These are phyloP conservation scores for Entomyzon cyanotis DNA, from an alignment of 2,113 vertebrate species.

Conservation along the genomic window DNA sequence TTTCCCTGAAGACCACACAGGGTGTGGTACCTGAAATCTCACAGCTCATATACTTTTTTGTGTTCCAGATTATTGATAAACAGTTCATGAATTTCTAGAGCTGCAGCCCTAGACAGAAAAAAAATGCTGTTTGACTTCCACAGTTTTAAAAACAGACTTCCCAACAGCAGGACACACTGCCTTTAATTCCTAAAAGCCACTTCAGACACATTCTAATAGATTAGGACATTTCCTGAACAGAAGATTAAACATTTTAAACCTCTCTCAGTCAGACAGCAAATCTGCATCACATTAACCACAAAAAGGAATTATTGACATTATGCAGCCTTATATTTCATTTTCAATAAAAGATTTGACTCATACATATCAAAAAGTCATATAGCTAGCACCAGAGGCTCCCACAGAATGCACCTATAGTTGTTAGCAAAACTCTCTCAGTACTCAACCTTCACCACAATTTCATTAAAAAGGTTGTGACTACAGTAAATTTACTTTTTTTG, in stretches of 20 bases:
- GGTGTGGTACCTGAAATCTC: neutral
- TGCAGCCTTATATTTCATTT: neutral
- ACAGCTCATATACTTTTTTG: neutral
- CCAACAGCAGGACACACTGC: neutral
- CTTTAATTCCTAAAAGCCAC: neutral
- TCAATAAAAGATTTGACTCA: neutral
- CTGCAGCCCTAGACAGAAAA: neutral
- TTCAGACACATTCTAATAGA: neutral
- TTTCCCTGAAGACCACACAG: neutral
- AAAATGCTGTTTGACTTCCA: neutral
- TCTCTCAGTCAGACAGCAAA: neutral
- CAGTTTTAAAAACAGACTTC: neutral
- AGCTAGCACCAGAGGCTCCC: neutral
- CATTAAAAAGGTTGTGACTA: neutral
- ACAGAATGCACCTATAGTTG: neutral
- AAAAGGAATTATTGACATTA: neutral
- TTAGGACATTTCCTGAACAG: neutral
- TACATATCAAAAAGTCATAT: neutral
- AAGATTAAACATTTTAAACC: neutral
- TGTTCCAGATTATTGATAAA: neutral
- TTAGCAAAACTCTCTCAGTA: neutral
- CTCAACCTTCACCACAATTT: neutral
- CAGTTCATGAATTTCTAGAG: neutral
- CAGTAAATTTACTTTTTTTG: neutral
- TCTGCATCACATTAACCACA: neutral